Percentiles rank a stretch among this genome's conserved stretches.
phyloP scores from a whole-genome alignment of 53 echinoderm and acorn worm genomes.

The Stichopus horrens region DNA sequence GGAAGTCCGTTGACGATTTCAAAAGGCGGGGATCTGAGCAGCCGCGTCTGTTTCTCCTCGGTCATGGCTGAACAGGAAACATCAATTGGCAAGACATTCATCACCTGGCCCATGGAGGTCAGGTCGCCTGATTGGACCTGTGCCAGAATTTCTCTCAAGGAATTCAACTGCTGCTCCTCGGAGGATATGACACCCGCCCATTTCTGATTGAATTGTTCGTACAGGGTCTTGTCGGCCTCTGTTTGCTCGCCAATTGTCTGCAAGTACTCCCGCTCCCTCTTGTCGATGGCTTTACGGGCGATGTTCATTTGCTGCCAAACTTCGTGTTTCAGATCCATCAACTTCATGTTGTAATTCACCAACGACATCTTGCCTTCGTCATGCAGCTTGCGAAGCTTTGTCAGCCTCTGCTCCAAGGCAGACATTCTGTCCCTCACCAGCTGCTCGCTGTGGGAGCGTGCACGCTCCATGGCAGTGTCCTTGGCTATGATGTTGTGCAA shows the following conservation, averaged over 20 bases:
- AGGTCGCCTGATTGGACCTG: background rate
- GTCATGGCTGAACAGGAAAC: background rate
- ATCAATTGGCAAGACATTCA: background rate
- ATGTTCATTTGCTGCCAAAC: background rate
- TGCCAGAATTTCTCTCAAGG: background rate
- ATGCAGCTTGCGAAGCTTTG: background rate
- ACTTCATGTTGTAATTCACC: background rate
- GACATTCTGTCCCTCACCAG: background rate
- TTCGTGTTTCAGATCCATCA: background rate
- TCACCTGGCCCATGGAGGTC: background rate
- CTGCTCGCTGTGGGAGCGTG: background rate
- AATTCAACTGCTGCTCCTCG: background rate
- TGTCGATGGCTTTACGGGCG: background rate
- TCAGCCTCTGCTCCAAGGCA: background rate
- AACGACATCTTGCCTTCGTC: background rate
- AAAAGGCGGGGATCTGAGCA: background rate
- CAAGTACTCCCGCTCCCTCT: background rate
- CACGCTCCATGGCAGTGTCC: constrained; percentile 13
- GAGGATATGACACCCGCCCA: background rate
- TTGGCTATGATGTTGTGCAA: background rate
- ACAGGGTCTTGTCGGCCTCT: background rate
- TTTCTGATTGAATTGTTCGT: background rate
- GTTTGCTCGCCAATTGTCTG: background rate
- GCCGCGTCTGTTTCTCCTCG: background rate
- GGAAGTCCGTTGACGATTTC: background rate